Evolutionary conservation across 2,113 vertebrate genomes (phyloP), one percentile per base, ranked within the genome.

Genomic region (Xiphophorus couchianus): DNA sequence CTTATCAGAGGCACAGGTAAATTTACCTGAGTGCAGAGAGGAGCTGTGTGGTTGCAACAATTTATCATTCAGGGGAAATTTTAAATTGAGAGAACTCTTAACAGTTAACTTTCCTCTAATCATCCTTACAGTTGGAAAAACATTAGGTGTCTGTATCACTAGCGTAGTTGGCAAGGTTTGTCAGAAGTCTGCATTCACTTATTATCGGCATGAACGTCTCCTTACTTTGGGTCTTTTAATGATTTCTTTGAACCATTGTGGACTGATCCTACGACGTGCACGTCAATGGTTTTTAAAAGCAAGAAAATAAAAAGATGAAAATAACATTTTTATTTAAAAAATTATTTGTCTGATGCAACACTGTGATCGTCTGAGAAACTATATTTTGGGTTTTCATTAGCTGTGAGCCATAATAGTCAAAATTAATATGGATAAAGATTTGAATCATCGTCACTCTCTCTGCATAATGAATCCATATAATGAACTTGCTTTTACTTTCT

Each of bases 1-100:
- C 74, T 88, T 54, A 77, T 84, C 64, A 64, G 75, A 77, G 78
- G 22, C n/a, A 8, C 67, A 83, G 48, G 85, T 82, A 84, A 82
- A 78, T 78, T 66, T 31, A 72, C 67, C 14, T 58, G 35, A 71
- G 71, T 35, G 71, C 66, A 63, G 28, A 54, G 51, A 78, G 63
- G 73, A 69, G 62, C 71, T 66, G 51, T 28, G 35, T 5, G 51
- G 51, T 62, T 51, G 30, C 8, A 25, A 89, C 84, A 74, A 90
- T 89, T 77, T 66, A 83, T 85, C 79, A 84, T 76, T 81, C 72
- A 68, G 71, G 48, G 82, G 65, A 74, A 2, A 2, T 65, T 69
- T 33, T 3, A 12, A 69, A 76, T 78, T 35, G 76, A 82, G 74
- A 73, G 63, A 48, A 74, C 72, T 44, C 66, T 76, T 44, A 71